Conservation (phyloP, 2,888 invertebrate species). For the Tuta absoluta region DNA sequence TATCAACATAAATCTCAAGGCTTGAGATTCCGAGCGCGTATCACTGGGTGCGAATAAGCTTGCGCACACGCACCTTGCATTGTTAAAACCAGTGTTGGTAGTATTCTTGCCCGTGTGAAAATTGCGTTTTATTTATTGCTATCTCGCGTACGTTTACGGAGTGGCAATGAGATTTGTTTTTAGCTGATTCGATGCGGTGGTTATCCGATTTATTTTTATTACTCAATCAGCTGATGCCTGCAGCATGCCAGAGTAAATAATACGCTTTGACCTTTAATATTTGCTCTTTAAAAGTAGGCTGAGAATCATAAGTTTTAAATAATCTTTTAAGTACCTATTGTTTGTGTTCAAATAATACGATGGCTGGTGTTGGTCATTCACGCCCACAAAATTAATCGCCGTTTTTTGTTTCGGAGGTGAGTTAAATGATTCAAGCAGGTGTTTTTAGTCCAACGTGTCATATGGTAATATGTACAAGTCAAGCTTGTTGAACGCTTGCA, state of each 20-base stretch:
- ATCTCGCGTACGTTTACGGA: constrained; percentile 5
- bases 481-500: constrained; percentile 41
- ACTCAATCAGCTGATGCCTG: constrained; percentile 4
- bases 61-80: constrained; percentile 30
- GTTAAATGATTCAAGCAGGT: constrained; percentile 19
- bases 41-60: constrained; percentile 24
- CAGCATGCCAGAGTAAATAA: neutral
- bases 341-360: constrained; percentile 10
- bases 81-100: no score
- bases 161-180: constrained; percentile 12
- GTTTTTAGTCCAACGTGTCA: neutral
- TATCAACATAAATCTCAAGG: constrained; percentile 30
- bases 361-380: constrained; percentile 14
- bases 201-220: constrained; percentile 8
- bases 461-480: constrained; percentile 18
- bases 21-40: constrained; percentile 27
- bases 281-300: constrained; percentile 16
- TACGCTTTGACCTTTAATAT: constrained; percentile 10
- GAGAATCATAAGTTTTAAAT: neutral
- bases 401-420: constrained; percentile 18
- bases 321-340: constrained; percentile 1
- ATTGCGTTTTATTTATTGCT: constrained; percentile 12
- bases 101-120: constrained; percentile 31
- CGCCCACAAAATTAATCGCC: constrained; percentile 22
- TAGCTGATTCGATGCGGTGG: constrained; percentile 6